Conservation (phyloP, 1,140 invertebrate species). For the Drosophila mauritiana region DNA sequence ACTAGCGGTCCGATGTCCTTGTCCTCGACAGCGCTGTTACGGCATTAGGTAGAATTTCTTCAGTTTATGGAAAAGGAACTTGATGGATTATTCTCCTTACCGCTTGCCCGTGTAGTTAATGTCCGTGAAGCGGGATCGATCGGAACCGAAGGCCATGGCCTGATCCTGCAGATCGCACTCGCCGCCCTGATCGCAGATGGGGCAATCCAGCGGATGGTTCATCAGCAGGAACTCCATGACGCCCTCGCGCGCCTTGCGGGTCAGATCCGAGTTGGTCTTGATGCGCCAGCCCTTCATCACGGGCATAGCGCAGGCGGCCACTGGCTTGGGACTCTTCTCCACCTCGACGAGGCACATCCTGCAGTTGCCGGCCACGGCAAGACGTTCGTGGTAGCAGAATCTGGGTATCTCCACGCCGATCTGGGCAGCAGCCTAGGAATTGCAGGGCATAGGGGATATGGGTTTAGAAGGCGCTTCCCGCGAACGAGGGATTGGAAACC, state of each 20-base stretch:
- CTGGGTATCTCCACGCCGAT: slow-evolving; percentile 98
- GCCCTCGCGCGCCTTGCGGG: slow-evolving; percentile 96
- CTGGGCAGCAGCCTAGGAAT: slow-evolving; percentile 94
- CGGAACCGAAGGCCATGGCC: slow-evolving; percentile 99
- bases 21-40: slow-evolving; percentile 96
- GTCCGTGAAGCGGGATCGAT: slow-evolving; percentile 97
- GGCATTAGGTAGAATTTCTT: background rate
- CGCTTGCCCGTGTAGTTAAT: slow-evolving; percentile 97
- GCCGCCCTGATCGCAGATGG: slow-evolving; percentile 99
- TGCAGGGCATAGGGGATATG: background rate
- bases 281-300: slow-evolving; percentile 99
- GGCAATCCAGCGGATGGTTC: slow-evolving; percentile 99
- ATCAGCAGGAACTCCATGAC: slow-evolving; percentile 99
- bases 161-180: slow-evolving; percentile 99
- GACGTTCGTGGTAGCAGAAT: slow-evolving; percentile 99
- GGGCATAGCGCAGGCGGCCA: slow-evolving; percentile 99
- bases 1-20: slow-evolving; percentile 99
- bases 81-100: slow-evolving; percentile 84
- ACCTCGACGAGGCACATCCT: slow-evolving; percentile 99
- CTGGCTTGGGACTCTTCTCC: slow-evolving; percentile 96
- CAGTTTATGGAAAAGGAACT: background rate
- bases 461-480: background rate
- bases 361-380: slow-evolving; percentile 99
- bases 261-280: slow-evolving; percentile 98
- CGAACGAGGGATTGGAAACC: background rate